These are phyloP conservation scores for Donacobius atricapilla DNA, from an alignment of 2,113 vertebrate genomes.

Conservation along the genomic window DNA sequence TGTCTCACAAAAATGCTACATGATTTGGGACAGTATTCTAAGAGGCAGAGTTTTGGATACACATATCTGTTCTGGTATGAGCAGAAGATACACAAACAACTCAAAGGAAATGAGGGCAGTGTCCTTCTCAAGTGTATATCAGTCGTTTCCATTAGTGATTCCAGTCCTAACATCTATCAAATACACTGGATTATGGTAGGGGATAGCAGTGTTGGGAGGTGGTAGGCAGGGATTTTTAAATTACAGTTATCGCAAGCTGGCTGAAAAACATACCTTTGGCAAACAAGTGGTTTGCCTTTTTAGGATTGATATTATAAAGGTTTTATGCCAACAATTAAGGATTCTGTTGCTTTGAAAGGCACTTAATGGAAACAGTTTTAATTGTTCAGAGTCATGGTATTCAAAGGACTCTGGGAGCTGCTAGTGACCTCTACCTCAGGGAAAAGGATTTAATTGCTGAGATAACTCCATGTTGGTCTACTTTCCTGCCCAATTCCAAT, in stretches of 20 bases:
- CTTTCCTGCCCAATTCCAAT: not conserved
- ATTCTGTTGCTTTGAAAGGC: not conserved
- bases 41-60: not conserved
- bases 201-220: not conserved
- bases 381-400: not conserved
- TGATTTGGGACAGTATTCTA: not conserved
- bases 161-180: not conserved
- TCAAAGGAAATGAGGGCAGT: not conserved
- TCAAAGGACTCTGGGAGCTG: not conserved
- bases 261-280: not conserved
- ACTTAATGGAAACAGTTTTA: not conserved
- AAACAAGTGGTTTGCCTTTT: not conserved
- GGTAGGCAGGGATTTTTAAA: fast-evolving
- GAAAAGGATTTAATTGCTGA: not conserved
- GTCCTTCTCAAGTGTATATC: not conserved
- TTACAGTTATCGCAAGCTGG: not conserved
- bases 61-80: not conserved
- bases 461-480: not conserved
- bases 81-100: not conserved
- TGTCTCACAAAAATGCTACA: not conserved
- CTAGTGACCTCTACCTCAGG: not conserved
- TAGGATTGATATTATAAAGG: not conserved
- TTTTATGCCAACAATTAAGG: not conserved
- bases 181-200: not conserved
- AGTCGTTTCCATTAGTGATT: not conserved